Conservation (phyloP, 2,113 vertebrate genomes). For the Oryzias celebensis region DNA sequence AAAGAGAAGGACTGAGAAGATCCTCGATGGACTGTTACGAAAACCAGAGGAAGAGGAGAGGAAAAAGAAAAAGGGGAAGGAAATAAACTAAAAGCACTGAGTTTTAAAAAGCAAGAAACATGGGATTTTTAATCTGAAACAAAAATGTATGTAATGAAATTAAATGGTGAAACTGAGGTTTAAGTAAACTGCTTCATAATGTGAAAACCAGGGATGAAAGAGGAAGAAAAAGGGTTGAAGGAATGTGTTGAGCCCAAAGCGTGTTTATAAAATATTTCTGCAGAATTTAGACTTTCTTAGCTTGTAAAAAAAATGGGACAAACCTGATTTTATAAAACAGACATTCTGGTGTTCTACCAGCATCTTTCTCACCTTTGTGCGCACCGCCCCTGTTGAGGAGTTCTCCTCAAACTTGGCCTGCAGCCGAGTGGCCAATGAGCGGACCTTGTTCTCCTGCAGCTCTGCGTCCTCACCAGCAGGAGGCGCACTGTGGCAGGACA, state of each 20-base stretch:
- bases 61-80: background rate
- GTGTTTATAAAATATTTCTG: no score
- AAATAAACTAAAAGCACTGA: background rate
- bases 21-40: constrained; percentile 37
- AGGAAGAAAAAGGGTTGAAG: no score
- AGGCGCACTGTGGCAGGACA: constrained; percentile 76
- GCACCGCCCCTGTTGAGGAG: constrained; percentile 57
- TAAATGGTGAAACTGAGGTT: background rate
- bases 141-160: background rate
- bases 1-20: constrained; percentile 17
- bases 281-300: no score
- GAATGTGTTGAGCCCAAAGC: no score
- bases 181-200: background rate
- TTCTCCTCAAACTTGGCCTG: constrained; percentile 95
- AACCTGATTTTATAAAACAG: background rate
- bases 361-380: constrained; percentile 79
- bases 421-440: constrained; percentile 93
- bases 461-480: constrained; percentile 74
- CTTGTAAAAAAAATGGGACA: no score
- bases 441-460: constrained; percentile 88
- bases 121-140: background rate
- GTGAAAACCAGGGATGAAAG: no score
- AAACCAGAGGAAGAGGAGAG: background rate
- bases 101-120: background rate
- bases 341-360: background rate